Evolutionary conservation across 1,140 invertebrate genomes (phyloP).

Genomic region (Dreissena polymorpha): DNA sequence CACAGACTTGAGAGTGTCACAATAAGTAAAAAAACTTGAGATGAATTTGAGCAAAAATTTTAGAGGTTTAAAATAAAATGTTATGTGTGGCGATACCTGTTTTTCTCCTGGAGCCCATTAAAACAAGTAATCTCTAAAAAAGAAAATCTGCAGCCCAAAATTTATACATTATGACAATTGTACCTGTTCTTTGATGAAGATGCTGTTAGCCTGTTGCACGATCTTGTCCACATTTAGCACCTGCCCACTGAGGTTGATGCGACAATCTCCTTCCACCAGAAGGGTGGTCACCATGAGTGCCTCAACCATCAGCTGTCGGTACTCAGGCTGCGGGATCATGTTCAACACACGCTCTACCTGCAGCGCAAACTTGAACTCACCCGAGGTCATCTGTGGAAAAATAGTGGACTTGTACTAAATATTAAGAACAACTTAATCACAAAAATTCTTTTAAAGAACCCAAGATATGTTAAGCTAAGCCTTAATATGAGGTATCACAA

Average conservation of each 20-base stretch:
- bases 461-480: no score
- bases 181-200: constrained; percentile 98
- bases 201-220: constrained; percentile 95
- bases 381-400: constrained; percentile 92
- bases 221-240: constrained; percentile 93
- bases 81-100: no score
- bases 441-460: no score
- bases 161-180: no score
- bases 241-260: constrained; percentile 85
- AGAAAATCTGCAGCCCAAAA: no score
- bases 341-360: constrained; percentile 99
- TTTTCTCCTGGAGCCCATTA: no score
- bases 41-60: no score
- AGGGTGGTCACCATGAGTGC: constrained; percentile 97
- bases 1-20: no score
- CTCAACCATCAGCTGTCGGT: constrained; percentile 98
- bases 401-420: not conserved
- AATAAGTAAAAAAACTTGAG: no score
- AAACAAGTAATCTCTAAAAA: no score
- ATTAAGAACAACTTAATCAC: not conserved
- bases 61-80: no score
- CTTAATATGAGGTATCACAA: no score
- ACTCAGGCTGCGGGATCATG: constrained; percentile 98
- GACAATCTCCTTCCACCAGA: constrained; percentile 84
- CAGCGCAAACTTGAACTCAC: constrained; percentile 98